phyloP scores from a whole-genome alignment of 2,113 vertebrate genomes.

The Potamarius usumacintae region DNA sequence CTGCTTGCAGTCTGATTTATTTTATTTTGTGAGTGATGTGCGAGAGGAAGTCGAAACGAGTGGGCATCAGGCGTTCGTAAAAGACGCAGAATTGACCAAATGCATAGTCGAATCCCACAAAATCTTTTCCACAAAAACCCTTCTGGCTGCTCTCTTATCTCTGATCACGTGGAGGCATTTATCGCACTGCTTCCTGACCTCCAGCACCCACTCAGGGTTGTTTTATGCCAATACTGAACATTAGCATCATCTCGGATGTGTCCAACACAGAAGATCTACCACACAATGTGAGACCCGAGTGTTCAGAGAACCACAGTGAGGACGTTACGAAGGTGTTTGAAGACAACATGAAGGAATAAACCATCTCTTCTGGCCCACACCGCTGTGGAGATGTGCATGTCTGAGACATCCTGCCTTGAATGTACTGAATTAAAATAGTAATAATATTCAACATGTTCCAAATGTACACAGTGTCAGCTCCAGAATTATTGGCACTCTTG shows the following conservation, averaged over 20 bases:
- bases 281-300: too few relatives aligned
- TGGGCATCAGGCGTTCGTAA: neutral
- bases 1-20: neutral
- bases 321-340: too few relatives aligned
- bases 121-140: neutral
- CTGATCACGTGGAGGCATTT: neutral
- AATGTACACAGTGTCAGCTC: too few relatives aligned
- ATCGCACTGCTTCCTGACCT: neutral
- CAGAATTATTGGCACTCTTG: too few relatives aligned
- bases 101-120: too few relatives aligned
- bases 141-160: neutral
- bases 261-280: neutral
- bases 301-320: too few relatives aligned
- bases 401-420: too few relatives aligned
- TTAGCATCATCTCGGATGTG: neutral
- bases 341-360: too few relatives aligned
- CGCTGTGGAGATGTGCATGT: too few relatives aligned
- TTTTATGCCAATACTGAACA: neutral
- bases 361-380: neutral
- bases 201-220: too few relatives aligned
- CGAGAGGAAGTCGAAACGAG: neutral
- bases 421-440: too few relatives aligned
- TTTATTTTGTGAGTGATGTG: neutral
- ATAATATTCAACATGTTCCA: too few relatives aligned
- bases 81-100: neutral